These are phyloP conservation scores for Poeciliopsis turneri DNA, from an alignment of 2,797 vertebrate genomes.

Conservation along the genomic window DNA sequence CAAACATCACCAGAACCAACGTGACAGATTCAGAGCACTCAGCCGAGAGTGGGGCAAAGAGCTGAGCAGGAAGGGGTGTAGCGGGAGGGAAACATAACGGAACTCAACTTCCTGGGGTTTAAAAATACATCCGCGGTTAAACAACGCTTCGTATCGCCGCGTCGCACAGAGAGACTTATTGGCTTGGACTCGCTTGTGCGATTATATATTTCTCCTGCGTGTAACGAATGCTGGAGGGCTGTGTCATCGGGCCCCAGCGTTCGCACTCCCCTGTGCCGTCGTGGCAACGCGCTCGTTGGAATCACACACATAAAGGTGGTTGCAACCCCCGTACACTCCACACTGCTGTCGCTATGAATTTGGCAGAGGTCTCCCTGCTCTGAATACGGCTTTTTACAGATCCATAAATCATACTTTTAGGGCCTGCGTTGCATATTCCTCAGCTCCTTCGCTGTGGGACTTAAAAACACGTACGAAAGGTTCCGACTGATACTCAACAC, in stretches of 20 bases:
- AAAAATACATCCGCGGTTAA: conserved; percentile 48
- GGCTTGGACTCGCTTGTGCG: conserved; percentile 12
- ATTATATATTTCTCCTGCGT: conserved; percentile 1
- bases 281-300: conserved; percentile 30
- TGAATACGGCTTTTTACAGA: not conserved
- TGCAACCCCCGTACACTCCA: not conserved
- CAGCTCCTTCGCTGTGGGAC: not conserved
- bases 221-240: conserved; percentile 20
- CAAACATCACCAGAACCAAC: conserved; percentile 43
- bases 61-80: conserved; percentile 12
- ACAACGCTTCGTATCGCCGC: conserved; percentile 19
- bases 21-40: conserved; percentile 54
- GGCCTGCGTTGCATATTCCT: not conserved
- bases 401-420: not conserved
- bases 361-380: not conserved
- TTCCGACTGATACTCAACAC: not conserved
- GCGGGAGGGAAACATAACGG: conserved; percentile 15
- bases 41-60: conserved; percentile 39
- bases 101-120: conserved; percentile 23
- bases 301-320: not conserved
- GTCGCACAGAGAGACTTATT: conserved; percentile 17
- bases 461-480: not conserved
- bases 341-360: conserved; percentile 3
- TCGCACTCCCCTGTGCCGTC: not conserved
- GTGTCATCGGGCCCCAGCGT: conserved; percentile 38